Evolutionary conservation across 2,113 vertebrate genomes (phyloP), one percentile per base, ranked within the genome.

Genomic region (Ifrita kowaldi): DNA sequence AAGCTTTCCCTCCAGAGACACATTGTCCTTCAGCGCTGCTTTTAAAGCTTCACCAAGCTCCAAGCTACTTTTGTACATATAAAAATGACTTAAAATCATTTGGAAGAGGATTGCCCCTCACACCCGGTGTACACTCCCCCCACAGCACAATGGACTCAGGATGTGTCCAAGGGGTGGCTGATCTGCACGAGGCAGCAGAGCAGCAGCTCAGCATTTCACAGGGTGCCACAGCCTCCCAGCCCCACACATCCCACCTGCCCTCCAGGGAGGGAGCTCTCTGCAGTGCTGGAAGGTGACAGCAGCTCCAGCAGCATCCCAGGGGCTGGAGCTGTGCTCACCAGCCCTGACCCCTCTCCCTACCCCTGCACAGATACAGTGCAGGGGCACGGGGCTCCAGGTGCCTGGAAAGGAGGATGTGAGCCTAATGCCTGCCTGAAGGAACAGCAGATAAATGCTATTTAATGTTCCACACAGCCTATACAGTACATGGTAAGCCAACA

Each of bases 121-220:
- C 39, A 73, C 6, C 4, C 17, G 0, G 0, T 3, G 26, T 2
- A 8, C 2, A 5, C 2, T 32, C 23, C 53, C 35, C 41, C 16
- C 7, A 64, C 2, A 0, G 69, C 49, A 26, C 0, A 0, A 5
- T 1, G 47, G 32, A 7, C 47, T 26, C 8, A 50, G 42, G 87
- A 37, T 5, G 19, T 3, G 0, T 3, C 27, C 30, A 11, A 13
- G 67, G 63, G 13, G 3, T 55, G 20, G 10, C 13, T 11, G 0
- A 2, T 0, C 3, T 8, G 32, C 2, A 23, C 12, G 4, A 35
- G 13, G 53, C n/a, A 57, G 59, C 46, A 26, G 41, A 67, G 11
- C 59, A 56, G 37, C 73, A 65, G 32, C 55, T 44, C 2, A 0
- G 33, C 13, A 0, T 10, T 56, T 22, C 21, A 3, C 18, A 7